phyloP scores from a whole-genome alignment of 2,888 invertebrate species.

The Atrina japonica region DNA sequence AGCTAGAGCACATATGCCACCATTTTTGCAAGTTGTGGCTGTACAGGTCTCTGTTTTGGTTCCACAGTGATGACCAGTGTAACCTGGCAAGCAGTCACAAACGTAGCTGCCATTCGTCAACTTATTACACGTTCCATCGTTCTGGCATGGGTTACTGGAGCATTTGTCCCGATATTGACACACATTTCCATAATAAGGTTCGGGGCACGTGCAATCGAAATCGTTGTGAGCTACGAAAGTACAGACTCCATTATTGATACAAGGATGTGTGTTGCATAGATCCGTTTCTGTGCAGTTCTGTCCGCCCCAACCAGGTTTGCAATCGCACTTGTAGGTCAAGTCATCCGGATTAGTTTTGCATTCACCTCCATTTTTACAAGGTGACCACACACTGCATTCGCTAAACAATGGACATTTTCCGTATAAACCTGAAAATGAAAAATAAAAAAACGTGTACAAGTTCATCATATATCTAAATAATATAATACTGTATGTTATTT shows the following conservation, averaged over 20 bases:
- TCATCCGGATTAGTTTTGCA: conserved; percentile 54
- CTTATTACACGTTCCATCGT: conserved; percentile 46
- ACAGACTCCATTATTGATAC: conserved; percentile 65
- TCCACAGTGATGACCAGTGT: conserved; percentile 59
- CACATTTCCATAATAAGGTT: conserved; percentile 51
- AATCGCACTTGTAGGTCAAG: conserved; percentile 61
- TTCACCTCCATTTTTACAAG: conserved; percentile 59
- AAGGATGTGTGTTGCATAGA: conserved; percentile 56
- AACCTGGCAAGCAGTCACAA: conserved; percentile 55
- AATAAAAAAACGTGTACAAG: neutral
- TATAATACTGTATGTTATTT: too few relatives aligned
- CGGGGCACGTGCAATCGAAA: conserved; percentile 63
- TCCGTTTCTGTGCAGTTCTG: conserved; percentile 64
- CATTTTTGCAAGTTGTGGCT: conserved; percentile 56
- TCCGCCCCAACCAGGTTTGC: conserved; percentile 63
- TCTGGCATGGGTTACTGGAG: conserved; percentile 48
- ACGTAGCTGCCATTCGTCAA: conserved; percentile 45
- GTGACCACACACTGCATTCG: conserved; percentile 63
- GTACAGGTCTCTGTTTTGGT: conserved; percentile 59
- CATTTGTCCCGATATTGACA: conserved; percentile 57
- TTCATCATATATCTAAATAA: too few relatives aligned
- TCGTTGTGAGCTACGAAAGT: conserved; percentile 47
- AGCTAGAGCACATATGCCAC: conserved; percentile 39
- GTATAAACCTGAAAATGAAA: conserved; percentile 28
- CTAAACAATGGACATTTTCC: conserved; percentile 55